Base-by-base conservation (phyloP, 2,113 vertebrate species). In the Tauraco erythrolophus region DNA sequence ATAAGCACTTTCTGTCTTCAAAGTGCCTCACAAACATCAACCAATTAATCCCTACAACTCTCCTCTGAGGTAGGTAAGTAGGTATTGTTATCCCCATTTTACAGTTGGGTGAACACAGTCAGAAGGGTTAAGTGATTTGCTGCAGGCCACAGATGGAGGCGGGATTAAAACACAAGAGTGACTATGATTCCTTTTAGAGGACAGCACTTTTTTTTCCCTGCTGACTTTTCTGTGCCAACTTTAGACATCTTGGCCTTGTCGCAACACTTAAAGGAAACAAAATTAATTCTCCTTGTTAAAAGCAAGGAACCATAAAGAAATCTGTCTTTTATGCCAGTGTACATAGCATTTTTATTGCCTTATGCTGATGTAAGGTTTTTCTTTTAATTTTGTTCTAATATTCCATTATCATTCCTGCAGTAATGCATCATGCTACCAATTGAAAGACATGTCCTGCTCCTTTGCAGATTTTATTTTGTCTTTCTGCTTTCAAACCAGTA, bases 51-150 rank as follows among this genome's bases (percentile, higher is more conserved):
- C 95, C 92, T 88, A 79, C 83, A 85, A 81, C 48, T 94, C 89
- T 94, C 89, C 66, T 80, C 94, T 39, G 83, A 92, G 94, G 94
- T 97, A 96, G 77, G 97, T 95, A 96, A 96, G 93, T 93, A 94
- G 91, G 92, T 92, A 96, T 96, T 95, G 91, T 96, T 92, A 95
- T 94, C 94, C 94, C 91, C 85, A 89, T 97, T 97, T 98, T 97
- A 96, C 96, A 97, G 95, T 92, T 86, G 95, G 91, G 84, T 95
- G 95, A 94, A 94, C 95, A 91, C 94, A 97, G 96, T 56, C 95
- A 95, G 61, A 78, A 95, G 88, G 94, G 96, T 93, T 96, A 96
- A 97, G 83, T 92, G 96, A 97, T 95, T 95, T 97, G 92, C 95
- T 90, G 79, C 89, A 93, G 94, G 92, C 92, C 80, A 80, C 92